Percentiles rank a stretch among this genome's conserved stretches.
Conservation (phyloP, 2,888 invertebrate genomes). For the Lycaena phlaeas region DNA sequence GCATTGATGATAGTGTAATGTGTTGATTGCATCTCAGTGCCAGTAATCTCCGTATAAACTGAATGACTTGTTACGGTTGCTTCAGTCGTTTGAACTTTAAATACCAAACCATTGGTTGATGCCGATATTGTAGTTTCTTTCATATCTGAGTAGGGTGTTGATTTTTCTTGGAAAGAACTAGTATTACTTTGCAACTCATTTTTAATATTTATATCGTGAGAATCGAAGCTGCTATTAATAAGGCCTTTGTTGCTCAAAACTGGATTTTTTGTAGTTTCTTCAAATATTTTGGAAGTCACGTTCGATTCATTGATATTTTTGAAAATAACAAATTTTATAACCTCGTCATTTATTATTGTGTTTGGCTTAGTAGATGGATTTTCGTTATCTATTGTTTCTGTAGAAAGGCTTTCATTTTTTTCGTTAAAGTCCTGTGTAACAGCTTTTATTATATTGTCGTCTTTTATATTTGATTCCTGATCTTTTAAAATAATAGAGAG, state of each 20-base stretch:
- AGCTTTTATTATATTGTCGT: conserved; percentile 20
- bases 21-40: not conserved
- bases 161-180: not conserved
- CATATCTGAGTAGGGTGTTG: not conserved
- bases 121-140: not conserved
- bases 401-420: not conserved
- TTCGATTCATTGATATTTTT: conserved; percentile 24
- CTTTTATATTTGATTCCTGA: conserved; percentile 22
- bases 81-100: not conserved
- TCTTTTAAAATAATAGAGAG: conserved; percentile 53
- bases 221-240: not conserved
- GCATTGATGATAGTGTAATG: not conserved
- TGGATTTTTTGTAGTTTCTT: conserved; percentile 44
- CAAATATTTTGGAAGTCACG: conserved; percentile 29
- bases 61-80: too few relatives aligned
- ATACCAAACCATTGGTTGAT: not conserved
- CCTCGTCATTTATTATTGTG: conserved; percentile 20
- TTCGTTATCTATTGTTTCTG: not conserved
- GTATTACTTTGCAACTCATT: not conserved
- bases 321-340: conserved; percentile 24
- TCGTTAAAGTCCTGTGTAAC: not conserved
- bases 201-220: not conserved
- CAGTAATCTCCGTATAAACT: not conserved
- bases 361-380: conserved; percentile 9
- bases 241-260: conserved; percentile 11